Base-by-base conservation (phyloP, 2,888 invertebrate species). In the Rapana venosa region DNA sequence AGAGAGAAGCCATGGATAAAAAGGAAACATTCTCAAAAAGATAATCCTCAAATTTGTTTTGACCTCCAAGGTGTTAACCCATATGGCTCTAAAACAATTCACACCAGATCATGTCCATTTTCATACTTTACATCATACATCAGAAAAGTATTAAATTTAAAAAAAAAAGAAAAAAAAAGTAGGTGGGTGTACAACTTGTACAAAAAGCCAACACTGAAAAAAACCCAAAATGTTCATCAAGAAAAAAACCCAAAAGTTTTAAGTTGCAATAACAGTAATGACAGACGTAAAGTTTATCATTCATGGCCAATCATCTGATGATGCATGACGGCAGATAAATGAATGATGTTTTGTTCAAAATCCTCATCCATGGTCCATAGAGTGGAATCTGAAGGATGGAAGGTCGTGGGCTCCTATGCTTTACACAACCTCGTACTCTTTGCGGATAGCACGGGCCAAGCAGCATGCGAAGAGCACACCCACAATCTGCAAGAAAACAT, bases 391-490 rank as follows among this genome's bases (percentile, higher is more conserved):
- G 22, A 26, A 32, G 79, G 81, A 47, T 8, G 47, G 22, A 26
- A 83, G 47, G 81, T 20, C 81, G 6, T 83, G 66, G 81, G 47
- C 47, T 83, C 22, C 20, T 26, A 47, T 20, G 22, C n/a, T 87
- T 94, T 95, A 96, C 91, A 95, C 96, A 22, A 95, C 95, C 97
- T 98, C 98, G 96, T 98, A 99, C 96, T 98, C 98, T 96, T 98
- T 98, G 96, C 98, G 98, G 96, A 99, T 98, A 93, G 98, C 98
- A 95, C 98, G 97, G 93, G 98, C 98, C 96, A 99, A 97, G 96
- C 98, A 98, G 97, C 99, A 99, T 58, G 99, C 98, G 96, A 98
- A 98, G 92, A 98, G 97, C 90, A 99, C 98, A 87, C 98, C 99
- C 94, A 99, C 97, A 87, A 96, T 91, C 96, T 96, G 94, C n/a